Base-by-base conservation (phyloP, 2,113 vertebrate genomes). In the Lamprologus tigripictilis region DNA sequence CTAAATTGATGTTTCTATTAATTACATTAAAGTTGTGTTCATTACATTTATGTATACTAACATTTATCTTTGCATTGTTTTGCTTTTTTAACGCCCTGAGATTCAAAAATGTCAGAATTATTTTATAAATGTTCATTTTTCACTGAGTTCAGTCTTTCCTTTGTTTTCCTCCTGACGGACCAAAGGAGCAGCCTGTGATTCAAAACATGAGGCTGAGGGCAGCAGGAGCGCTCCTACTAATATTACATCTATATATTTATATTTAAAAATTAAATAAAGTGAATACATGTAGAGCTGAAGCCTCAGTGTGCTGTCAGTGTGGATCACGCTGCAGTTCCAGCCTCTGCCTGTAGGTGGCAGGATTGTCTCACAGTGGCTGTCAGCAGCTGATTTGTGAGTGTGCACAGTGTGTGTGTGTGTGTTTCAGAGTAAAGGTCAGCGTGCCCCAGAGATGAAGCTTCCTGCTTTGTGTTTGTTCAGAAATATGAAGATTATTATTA, bases 321-420 rank as follows among this genome's bases (percentile, higher is more conserved):
- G n/a, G 35, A 23, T 42, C n/a, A 26, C 10, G 8, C 40, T 45
- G 68, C 88, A 92, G 71, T 89, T 80, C 47, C 23, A 31, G 53
- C 54, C 31, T 90, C 54, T n/a, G 85, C 92, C 96, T 93, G 85
- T 86, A 95, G 96, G 94, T 91, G 96, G 96, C 94, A 94, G 89
- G 86, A 94, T 93, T 91, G 91, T 89, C 93, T 92, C 92, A 79
- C 54, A 51, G 35, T 28, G 53, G 9, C 51, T n/a, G 9, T 33
- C 31, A 81, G 5, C 33, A 11, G 47, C 81, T 45, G 86, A 33
- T 33, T 35, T 45, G 80, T 58, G 53, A 58, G 57, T 54, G 19
- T 83, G 21, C 37, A 17, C 8, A 16, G 33, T 57, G 37, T 49
- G 5, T 4, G 9, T 17, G 51, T 40, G 57, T 58, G 3, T 71